Conservation (phyloP, 2,113 vertebrate species). For the Brachyhypopomus occidentalis region DNA sequence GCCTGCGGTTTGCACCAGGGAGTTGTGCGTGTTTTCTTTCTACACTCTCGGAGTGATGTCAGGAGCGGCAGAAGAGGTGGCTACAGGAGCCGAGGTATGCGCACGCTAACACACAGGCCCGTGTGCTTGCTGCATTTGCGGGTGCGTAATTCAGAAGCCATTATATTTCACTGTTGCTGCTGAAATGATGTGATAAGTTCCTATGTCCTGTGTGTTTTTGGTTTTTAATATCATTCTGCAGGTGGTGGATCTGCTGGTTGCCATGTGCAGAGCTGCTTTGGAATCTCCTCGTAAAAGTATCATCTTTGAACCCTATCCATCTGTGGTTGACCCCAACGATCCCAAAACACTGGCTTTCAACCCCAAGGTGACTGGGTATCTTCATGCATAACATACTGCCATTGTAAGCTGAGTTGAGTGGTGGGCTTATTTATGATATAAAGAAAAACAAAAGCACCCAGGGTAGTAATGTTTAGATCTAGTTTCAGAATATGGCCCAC, state of each 20-base stretch:
- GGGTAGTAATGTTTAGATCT: no score
- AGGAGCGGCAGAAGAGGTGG: conserved; percentile 95
- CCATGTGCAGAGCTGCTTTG: conserved; percentile 96
- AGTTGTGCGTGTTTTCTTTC: conserved; percentile 98
- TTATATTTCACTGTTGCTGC: not conserved
- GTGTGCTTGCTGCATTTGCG: no score
- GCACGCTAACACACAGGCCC: not conserved
- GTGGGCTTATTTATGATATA: no score
- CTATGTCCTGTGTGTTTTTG: not conserved
- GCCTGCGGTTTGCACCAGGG: conserved; percentile 97
- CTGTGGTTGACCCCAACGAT: conserved; percentile 96
- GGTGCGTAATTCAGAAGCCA: no score
- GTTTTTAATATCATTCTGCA: conserved; percentile 55
- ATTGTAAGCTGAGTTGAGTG: no score
- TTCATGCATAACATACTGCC: not conserved
- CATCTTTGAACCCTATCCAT: conserved; percentile 98
- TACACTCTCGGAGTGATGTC: conserved; percentile 99
- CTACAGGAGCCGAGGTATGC: conserved; percentile 93
- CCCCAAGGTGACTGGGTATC: conserved; percentile 85
- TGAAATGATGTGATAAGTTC: not conserved
- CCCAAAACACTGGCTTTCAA: conserved; percentile 99
- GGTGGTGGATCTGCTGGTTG: conserved; percentile 96
- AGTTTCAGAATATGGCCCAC: no score
- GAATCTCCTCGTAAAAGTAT: conserved; percentile 98
- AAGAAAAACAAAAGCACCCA: no score